Evolutionary conservation across 2,797 vertebrate species (phyloP).

Genomic region (Liasis olivaceus): DNA sequence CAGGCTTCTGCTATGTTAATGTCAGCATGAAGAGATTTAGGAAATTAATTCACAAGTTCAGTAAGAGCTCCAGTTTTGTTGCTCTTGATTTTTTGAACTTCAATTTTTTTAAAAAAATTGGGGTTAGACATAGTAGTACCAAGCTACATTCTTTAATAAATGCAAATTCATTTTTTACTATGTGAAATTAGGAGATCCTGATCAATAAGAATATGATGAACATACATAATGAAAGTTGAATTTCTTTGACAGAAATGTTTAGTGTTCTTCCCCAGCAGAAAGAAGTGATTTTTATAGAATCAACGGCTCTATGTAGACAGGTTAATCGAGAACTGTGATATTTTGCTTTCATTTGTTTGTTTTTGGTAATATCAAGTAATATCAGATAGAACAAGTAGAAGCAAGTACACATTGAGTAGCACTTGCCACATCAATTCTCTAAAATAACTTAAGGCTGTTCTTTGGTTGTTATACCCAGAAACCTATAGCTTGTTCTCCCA

Average conservation of each 20-base stretch:
- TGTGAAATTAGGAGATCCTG: background rate
- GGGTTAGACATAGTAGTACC: background rate
- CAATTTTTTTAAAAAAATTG: background rate
- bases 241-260: background rate
- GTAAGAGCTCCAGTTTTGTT: constrained; percentile 8
- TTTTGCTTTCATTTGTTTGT: background rate
- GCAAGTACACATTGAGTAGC: background rate
- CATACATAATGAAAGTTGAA: background rate
- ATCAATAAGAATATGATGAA: background rate
- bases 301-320: background rate
- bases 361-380: background rate
- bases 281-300: background rate
- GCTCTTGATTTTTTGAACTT: background rate
- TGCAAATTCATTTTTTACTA: background rate
- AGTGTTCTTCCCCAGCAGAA: background rate
- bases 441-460: background rate
- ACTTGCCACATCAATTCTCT: background rate
- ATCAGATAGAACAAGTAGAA: background rate
- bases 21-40: constrained; percentile 21
- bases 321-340: background rate
- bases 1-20: constrained; percentile 11
- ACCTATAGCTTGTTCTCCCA: background rate
- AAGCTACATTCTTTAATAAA: background rate
- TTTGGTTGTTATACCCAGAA: background rate
- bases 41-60: constrained; percentile 22